Conservation (phyloP, 2,113 vertebrate genomes). For the Rhinoptilus africanus region DNA sequence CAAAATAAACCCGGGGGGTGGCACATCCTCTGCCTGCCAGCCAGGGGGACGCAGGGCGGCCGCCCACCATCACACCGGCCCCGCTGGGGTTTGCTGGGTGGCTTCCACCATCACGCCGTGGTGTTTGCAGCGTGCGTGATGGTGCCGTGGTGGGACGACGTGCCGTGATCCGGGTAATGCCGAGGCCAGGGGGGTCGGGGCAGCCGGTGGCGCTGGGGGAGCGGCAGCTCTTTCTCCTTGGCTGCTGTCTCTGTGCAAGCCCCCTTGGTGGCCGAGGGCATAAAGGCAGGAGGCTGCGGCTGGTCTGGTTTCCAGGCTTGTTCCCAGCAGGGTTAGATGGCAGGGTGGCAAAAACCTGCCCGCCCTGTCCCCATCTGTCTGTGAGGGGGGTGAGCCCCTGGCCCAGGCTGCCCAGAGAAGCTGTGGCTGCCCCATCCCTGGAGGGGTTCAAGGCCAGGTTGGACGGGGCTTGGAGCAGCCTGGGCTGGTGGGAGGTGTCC, state of each 20-base stretch:
- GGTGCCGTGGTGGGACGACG: neutral
- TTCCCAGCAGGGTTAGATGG: neutral
- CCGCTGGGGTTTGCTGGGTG: rapidly evolving
- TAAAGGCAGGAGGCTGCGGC: neutral
- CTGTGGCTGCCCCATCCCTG: too few species aligned
- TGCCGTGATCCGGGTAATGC: neutral
- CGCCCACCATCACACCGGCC: rapidly evolving
- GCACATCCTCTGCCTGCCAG: neutral
- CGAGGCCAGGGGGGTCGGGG: neutral
- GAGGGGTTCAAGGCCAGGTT: too few species aligned
- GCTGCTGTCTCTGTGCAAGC: neutral
- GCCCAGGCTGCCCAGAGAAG: too few species aligned
- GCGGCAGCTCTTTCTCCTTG: neutral
- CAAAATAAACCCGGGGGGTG: neutral
- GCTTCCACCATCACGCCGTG: rapidly evolving
- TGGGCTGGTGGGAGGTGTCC: too few species aligned
- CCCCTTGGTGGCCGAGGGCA: neutral
- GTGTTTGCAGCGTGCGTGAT: rapidly evolving
- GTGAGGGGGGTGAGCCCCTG: too few species aligned
- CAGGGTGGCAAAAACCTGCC: neutral
- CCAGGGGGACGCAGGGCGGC: neutral
- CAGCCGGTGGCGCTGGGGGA: neutral
- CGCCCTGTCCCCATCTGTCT: rapidly evolving
- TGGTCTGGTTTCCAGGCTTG: neutral
- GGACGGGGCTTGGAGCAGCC: too few species aligned